These are phyloP conservation scores for Panopea generosa DNA, from an alignment of 2,888 invertebrate species.

Conservation along the genomic window DNA sequence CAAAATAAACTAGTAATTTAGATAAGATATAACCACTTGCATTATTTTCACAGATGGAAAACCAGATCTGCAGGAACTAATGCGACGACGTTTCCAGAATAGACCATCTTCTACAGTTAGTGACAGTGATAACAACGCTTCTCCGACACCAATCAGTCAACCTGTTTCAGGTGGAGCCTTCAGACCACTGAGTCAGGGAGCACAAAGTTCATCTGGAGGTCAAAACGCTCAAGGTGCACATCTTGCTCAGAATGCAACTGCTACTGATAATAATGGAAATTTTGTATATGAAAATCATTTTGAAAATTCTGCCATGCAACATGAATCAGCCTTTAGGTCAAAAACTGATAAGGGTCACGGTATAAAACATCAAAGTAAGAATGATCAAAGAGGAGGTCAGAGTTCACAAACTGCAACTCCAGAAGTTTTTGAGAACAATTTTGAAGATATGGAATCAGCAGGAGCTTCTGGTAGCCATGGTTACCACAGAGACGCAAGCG, in stretches of 20 bases:
- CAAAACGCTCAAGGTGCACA: not conserved
- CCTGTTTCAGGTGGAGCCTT: not conserved
- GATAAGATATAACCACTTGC: no score
- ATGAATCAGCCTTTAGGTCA: not conserved
- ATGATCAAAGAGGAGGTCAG: not conserved
- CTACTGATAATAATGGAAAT: slow-evolving; percentile 7
- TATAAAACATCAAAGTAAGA: not conserved
- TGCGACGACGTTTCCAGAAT: not conserved
- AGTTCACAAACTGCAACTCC: not conserved
- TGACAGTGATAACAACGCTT: slow-evolving; percentile 5
- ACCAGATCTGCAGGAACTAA: slow-evolving; percentile 4
- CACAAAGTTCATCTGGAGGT: not conserved
- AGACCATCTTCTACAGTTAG: slow-evolving; percentile 7
- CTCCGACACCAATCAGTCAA: not conserved
- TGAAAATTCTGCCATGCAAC: not conserved
- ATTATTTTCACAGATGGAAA: not conserved
- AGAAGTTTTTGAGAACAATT: slow-evolving; percentile 19
- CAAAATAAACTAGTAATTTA: no score
- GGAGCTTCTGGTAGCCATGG: not conserved
- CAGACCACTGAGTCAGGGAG: not conserved
- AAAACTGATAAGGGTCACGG: not conserved
- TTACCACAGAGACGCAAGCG: no score
- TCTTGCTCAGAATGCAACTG: no score
- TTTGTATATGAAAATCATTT: slow-evolving; percentile 18
- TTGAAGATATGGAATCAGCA: slow-evolving; percentile 11